Evolutionary conservation across 2,797 vertebrate genomes (phyloP).

Genomic region (Enteromius fasciolatus): DNA sequence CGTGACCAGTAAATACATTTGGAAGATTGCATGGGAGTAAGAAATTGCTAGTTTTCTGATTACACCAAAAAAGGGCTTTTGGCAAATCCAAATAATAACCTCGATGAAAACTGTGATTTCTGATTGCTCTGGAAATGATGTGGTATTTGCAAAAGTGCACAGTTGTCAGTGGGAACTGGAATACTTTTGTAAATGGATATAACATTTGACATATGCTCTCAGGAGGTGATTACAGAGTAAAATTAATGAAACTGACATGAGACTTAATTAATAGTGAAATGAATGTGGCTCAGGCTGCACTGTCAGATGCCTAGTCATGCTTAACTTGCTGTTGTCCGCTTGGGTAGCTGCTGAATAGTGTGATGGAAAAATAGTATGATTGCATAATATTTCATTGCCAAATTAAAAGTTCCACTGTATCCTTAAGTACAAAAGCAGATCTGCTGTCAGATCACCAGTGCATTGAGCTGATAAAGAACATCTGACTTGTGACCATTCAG

Average conservation of each 20-base stretch:
- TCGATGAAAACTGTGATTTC: not conserved
- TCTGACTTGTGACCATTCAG: slow-evolving; percentile 32
- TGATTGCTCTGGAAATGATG: not conserved
- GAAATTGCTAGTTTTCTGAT: not conserved
- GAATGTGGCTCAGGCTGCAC: not conserved
- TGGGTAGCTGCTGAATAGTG: slow-evolving; percentile 5
- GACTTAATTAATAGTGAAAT: slow-evolving; percentile 25
- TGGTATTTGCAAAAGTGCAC: not conserved
- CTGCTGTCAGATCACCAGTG: slow-evolving; percentile 47
- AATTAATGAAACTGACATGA: slow-evolving; percentile 19
- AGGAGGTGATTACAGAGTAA: slow-evolving; percentile 13
- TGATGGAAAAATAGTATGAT: slow-evolving; percentile 1
- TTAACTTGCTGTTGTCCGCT: not conserved
- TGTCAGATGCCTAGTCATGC: not conserved
- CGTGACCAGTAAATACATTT: slow-evolving; percentile 9
- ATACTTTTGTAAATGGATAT: slow-evolving; percentile 11
- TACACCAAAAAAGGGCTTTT: not conserved
- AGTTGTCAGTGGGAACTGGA: not conserved
- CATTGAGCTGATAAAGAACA: slow-evolving; percentile 58
- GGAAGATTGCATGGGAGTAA: not conserved
- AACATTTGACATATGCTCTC: not conserved
- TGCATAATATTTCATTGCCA: slow-evolving; percentile 13
- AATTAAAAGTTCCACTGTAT: not conserved
- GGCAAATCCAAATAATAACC: slow-evolving; percentile 1
- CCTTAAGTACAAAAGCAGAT: not conserved